Evolutionary conservation across 2,113 vertebrate genomes (phyloP).

Genomic region (Lontra canadensis): DNA sequence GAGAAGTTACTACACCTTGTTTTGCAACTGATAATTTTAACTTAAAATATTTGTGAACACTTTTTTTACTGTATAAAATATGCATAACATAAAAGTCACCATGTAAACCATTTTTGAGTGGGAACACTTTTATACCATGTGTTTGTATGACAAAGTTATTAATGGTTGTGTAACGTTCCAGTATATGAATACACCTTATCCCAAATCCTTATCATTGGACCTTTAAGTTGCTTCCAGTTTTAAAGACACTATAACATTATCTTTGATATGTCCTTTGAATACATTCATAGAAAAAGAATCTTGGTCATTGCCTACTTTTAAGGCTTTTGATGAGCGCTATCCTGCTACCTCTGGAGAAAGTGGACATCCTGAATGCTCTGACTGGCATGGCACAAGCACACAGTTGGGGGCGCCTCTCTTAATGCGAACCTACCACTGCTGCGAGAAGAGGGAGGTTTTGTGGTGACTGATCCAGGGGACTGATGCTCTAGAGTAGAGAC

Average conservation of each 20-base stretch:
- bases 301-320: background rate
- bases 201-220: background rate
- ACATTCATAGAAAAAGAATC: background rate
- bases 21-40: constrained; percentile 30
- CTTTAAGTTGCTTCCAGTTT: background rate
- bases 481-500: background rate
- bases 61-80: background rate
- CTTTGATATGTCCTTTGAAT: constrained; percentile 29
- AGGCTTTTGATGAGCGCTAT: background rate
- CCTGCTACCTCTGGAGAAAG: background rate
- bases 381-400: background rate
- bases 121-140: background rate
- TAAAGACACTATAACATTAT: background rate
- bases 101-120: background rate
- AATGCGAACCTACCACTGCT: background rate
- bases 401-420: background rate
- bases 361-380: background rate
- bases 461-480: background rate
- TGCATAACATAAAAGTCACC: background rate
- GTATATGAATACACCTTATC: background rate
- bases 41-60: constrained; percentile 37
- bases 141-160: background rate
- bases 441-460: background rate
- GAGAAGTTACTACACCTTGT: background rate
- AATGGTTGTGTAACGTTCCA: background rate